A percentile compares a stretch with the other conserved stretches of the same genome.
These are phyloP conservation scores for Trichoplusia ni DNA, from an alignment of 1,140 invertebrate species.

Conservation along the genomic window DNA sequence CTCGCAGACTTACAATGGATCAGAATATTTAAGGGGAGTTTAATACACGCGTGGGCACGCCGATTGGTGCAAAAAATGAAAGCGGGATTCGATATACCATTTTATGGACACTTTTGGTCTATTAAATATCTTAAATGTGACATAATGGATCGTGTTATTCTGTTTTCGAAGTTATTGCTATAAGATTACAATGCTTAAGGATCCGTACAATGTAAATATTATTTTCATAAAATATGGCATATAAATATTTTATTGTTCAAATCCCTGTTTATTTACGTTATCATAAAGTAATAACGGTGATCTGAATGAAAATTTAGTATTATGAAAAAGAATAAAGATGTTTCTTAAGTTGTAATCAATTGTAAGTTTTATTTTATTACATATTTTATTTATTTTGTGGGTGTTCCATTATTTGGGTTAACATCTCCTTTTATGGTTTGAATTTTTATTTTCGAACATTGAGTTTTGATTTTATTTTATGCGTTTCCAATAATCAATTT, in stretches of 20 bases:
- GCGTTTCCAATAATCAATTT: not conserved
- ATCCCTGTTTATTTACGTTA: too few species aligned
- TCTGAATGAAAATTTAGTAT: too few species aligned
- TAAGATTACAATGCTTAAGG: constrained; percentile 8
- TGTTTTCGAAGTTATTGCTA: constrained; percentile 14
- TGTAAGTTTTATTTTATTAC: too few species aligned
- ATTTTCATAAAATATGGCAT: too few species aligned
- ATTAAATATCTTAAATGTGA: constrained; percentile 37
- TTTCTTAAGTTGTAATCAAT: too few species aligned
- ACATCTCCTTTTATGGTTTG: constrained; percentile 12
- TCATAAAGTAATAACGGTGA: too few species aligned
- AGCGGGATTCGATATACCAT: constrained; percentile 37
- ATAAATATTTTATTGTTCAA: too few species aligned
- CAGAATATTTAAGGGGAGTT: constrained; percentile 57
- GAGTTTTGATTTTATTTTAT: not conserved
- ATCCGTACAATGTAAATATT: too few species aligned
- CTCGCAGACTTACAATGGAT: constrained; percentile 53
- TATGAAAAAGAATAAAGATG: too few species aligned
- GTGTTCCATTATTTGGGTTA: constrained; percentile 31
- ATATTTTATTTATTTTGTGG: too few species aligned
- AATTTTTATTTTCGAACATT: not conserved
- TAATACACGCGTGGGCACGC: constrained; percentile 57
- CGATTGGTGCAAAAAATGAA: constrained; percentile 59
- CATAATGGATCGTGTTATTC: constrained; percentile 23
- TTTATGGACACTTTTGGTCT: constrained; percentile 47